These are phyloP conservation scores for Maniola jurtina DNA, from an alignment of 1,140 invertebrate species.

Conservation along the genomic window DNA sequence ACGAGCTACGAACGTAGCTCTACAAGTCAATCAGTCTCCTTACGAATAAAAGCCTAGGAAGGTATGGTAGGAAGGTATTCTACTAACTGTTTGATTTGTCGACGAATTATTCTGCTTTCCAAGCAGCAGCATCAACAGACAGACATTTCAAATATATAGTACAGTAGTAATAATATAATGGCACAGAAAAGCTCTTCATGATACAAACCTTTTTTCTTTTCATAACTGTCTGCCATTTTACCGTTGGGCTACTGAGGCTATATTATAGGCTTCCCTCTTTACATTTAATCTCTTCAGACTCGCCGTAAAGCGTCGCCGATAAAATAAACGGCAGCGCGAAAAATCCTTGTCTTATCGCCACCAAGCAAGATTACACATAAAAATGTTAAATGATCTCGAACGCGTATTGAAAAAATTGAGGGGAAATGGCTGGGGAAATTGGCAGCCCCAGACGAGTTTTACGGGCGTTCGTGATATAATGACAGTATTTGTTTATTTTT, in stretches of 20 bases:
- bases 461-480: constrained; percentile 40
- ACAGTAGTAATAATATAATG: too few relatives aligned
- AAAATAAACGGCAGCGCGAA: constrained; percentile 71
- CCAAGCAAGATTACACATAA: constrained; percentile 76
- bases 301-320: constrained; percentile 70
- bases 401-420: constrained; percentile 74
- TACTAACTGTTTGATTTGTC: too few relatives aligned
- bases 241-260: constrained; percentile 3
- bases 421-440: constrained; percentile 66
- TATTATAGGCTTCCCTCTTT: constrained; percentile 39
- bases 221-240: background rate
- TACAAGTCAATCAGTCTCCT: too few relatives aligned
- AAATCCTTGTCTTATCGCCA: constrained; percentile 72
- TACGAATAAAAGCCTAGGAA: too few relatives aligned
- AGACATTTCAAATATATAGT: too few relatives aligned
- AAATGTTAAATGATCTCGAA: constrained; percentile 77
- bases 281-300: constrained; percentile 75
- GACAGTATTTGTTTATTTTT: constrained; percentile 19
- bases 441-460: constrained; percentile 40
- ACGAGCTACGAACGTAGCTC: too few relatives aligned
- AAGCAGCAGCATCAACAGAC: too few relatives aligned
- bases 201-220: background rate
- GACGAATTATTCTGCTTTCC: too few relatives aligned
- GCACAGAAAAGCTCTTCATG: background rate
- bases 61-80: too few relatives aligned